Percentiles rank a stretch among this genome's conserved stretches.
Conservation (phyloP, 2,113 vertebrate genomes). For the Gallinago paraguaiae region DNA sequence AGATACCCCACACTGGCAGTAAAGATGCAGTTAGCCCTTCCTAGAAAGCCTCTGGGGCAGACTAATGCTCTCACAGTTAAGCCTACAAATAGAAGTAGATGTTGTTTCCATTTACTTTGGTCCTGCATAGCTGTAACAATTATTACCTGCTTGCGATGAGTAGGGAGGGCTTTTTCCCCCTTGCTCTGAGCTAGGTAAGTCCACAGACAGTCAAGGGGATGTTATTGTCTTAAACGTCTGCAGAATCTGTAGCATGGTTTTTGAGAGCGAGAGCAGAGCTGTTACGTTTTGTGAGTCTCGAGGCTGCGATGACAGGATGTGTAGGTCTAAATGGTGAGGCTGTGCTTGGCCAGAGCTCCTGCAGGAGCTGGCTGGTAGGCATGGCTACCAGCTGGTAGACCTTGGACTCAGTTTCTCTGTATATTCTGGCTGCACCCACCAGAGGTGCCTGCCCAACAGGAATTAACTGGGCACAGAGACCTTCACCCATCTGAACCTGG, state of each 20-base stretch:
- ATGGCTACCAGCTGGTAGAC: background rate
- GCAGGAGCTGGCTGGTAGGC: background rate
- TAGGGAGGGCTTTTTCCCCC: background rate
- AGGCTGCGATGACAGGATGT: fast-evolving
- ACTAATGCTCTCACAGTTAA: background rate
- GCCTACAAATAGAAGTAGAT: background rate
- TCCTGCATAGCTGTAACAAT: background rate
- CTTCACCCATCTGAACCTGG: background rate
- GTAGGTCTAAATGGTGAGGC: background rate
- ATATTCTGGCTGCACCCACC: background rate
- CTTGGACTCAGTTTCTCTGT: background rate
- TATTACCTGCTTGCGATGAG: background rate
- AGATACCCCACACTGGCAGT: background rate
- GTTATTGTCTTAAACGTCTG: background rate
- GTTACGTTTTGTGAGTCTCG: background rate
- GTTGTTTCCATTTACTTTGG: background rate
- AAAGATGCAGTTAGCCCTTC: background rate
- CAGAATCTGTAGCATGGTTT: background rate
- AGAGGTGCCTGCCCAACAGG: background rate
- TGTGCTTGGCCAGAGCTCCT: background rate
- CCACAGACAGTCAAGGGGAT: background rate
- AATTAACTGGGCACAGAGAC: background rate
- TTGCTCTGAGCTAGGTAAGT: background rate
- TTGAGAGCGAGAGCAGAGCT: background rate
- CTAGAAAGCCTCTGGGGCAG: background rate